phyloP scores from a whole-genome alignment of 2,888 invertebrate genomes.

The Dioctria linearis region DNA sequence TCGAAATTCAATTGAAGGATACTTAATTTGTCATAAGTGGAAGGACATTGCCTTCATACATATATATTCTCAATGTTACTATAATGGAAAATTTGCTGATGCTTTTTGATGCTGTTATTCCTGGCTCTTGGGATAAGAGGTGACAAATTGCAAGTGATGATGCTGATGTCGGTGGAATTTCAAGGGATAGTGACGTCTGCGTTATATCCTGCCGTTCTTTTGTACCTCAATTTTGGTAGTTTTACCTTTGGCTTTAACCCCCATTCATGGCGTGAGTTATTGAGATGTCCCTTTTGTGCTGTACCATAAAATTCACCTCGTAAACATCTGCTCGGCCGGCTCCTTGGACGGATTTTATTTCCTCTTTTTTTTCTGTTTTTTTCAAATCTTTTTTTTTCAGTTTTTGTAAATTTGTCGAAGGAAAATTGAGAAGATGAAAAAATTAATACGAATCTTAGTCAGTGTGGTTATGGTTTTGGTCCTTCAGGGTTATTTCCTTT shows the following conservation, averaged over 20 bases:
- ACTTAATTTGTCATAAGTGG: constrained; percentile 48
- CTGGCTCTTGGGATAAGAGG: not conserved
- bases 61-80: not conserved
- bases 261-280: constrained; percentile 47
- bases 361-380: constrained; percentile 15
- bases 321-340: constrained; percentile 44
- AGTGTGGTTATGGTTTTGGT: constrained; percentile 22
- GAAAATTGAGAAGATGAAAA: not conserved
- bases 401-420: not conserved
- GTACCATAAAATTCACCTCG: constrained; percentile 45
- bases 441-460: constrained; percentile 32
- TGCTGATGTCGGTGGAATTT: constrained; percentile 42
- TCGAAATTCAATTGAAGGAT: constrained; percentile 41
- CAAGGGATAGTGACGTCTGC: constrained; percentile 48
- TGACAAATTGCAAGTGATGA: constrained; percentile 52
- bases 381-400: not conserved
- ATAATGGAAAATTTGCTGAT: constrained; percentile 6
- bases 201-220: constrained; percentile 48
- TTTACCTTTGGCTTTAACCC: constrained; percentile 46
- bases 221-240: constrained; percentile 39
- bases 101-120: too few species aligned
- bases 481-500: constrained; percentile 35
- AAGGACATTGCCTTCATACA: constrained; percentile 15
- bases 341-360: constrained; percentile 46
- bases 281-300: constrained; percentile 51